Base-by-base conservation (phyloP, 2,888 invertebrate species). In the Dasypolia templi region DNA sequence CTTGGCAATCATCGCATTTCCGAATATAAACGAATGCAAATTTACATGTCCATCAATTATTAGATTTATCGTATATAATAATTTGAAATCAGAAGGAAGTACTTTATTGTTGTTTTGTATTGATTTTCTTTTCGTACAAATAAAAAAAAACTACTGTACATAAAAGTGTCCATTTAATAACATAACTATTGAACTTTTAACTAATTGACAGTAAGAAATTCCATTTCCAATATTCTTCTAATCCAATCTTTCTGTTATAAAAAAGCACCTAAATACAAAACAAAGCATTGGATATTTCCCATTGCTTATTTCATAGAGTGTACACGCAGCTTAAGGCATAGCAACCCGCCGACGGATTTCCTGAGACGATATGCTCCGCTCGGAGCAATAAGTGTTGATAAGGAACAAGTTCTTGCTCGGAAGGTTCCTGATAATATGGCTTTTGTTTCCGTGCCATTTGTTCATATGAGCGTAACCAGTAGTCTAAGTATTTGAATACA, bases 311-410 rank as follows among this genome's bases (percentile, higher is more conserved):
- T 17, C 22, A 14, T 0, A 26, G 4, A 39, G 68, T 81, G 35
- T 67, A 55, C 4, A 29, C 39, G 1, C 19, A 19, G 51, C 82
- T n/a, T 81, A 61, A 69, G 51, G 59, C 11, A 59, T 55, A 42
- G 59, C 84, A 83, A 85, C 83, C 66, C 76, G 66, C 72, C 53
- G 64, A 69, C 78, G 83, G 86, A 85, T 85, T 81, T 76, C 73
- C 63, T 81, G 35, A 73, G 76, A 80, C 72, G 84, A 83, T 83
- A 85, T 78, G 78, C 86, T 71, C 49, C 44, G 80, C 72, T 73
- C 62, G 26, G 56, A 80, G 81, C 76, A 86, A 85, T 83, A 83
- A 77, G 72, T 77, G 85, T 82, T 84, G 84, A 84, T 84, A 84
- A 86, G 86, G 68, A 61, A 68, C 59, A 64, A 65, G 72, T 75